Base-by-base conservation (phyloP, 1,140 invertebrate species). In the Drosophila trapezifrons region DNA sequence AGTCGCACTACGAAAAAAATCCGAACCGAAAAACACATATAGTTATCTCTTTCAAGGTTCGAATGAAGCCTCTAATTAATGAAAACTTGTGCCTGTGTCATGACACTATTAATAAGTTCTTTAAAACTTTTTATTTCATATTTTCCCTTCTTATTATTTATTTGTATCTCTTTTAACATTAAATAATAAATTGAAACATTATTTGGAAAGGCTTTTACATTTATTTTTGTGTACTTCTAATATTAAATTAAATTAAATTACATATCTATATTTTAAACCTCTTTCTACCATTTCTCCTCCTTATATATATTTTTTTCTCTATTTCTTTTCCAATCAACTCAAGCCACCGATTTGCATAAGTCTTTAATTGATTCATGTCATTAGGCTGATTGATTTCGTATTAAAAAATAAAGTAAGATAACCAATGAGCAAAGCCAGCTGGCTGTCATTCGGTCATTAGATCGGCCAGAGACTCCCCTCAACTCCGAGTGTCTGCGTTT, bases 371-470 rank as follows among this genome's bases (percentile, higher is more conserved):
- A 71, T 70, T 55, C 51, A 29, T 47, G 65, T 57, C 64, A 46
- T 32, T 70, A 40, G 35, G 43, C 51, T 69, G 64, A 69, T 76
- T 76, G 63, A 76, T 76, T 77, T 77, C 43, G 49, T 18, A 49
- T 73, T 42, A 37, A 46, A 5, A 10, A 32, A 8, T 10, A 62
- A 64, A 51, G 52, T 80, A 80, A 77, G 74, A 60, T 46, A 57
- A 18, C 40, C 35, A 17, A 49, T 43, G 29, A 49, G 35, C 62
- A 17, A 8, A 29, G 49, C 70, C 69, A 74, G 51, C 64, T 71
- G 67, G 64, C 64, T 56, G 69, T 51, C 66, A 29, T 40, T 25
- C 37, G 42, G 35, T 76, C 63, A 35, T 37, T 67, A 66, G 64
- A 66, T 66, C 56, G 10, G 25, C 40, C 49, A 42, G 25, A 15